phyloP scores from a whole-genome alignment of 2,113 vertebrate species.

The Lichenostomus cassidix region DNA sequence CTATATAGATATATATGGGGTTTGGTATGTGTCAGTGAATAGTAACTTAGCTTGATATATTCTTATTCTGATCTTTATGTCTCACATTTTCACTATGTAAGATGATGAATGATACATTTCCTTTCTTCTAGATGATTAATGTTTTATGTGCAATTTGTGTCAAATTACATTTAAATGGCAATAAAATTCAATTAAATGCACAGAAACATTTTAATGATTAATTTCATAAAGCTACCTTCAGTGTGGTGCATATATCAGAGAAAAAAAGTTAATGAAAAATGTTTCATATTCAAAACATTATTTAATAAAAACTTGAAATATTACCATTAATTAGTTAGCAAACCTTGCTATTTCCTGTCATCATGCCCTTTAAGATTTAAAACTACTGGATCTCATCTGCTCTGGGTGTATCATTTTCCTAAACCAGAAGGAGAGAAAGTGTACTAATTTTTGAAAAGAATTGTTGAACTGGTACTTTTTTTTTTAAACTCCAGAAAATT shows the following conservation, averaged over 20 bases:
- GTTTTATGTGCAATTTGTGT: slow-evolving; percentile 17
- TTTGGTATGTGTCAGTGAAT: background rate
- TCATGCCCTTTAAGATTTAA: background rate
- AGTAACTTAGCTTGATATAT: background rate
- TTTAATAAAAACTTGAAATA: slow-evolving; percentile 24
- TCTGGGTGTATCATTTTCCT: background rate
- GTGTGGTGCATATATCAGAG: background rate
- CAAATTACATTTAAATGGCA: slow-evolving; percentile 37
- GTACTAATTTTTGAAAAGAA: background rate
- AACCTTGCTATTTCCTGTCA: background rate
- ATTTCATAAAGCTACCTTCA: background rate
- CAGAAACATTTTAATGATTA: slow-evolving; percentile 26
- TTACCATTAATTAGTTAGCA: background rate
- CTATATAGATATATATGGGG: background rate
- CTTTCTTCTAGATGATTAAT: slow-evolving; percentile 27
- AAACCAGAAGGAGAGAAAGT: background rate
- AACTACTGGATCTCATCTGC: background rate
- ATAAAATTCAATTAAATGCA: slow-evolving; percentile 58
- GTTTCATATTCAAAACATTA: background rate
- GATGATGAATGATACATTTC: slow-evolving; percentile 9
- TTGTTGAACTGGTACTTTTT: background rate
- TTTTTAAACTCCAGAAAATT: background rate
- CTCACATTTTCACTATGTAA: background rate
- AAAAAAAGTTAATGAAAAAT: background rate
- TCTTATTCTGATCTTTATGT: background rate